These are phyloP conservation scores for Carollia perspicillata DNA, from an alignment of 2,113 vertebrate genomes.

Conservation along the genomic window DNA sequence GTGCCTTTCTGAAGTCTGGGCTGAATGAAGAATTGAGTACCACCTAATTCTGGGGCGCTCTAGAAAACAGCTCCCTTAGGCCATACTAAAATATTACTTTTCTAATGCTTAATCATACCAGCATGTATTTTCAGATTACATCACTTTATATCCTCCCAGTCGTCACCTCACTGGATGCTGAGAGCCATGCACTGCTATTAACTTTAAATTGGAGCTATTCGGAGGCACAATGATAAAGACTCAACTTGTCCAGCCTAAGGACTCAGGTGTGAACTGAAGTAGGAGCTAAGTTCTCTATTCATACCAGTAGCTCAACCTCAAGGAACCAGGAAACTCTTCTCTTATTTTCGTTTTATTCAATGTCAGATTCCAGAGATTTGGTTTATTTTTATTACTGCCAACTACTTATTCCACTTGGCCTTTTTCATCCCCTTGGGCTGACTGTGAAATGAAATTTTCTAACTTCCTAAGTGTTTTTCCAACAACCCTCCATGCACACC, in stretches of 20 bases:
- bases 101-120: not conserved
- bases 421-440: not conserved
- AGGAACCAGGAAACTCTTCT: not conserved
- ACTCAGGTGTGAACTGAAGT: not conserved
- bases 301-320: not conserved
- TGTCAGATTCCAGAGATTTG: not conserved
- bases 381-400: not conserved
- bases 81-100: not conserved
- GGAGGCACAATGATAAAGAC: not conserved
- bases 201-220: conserved; percentile 14
- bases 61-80: not conserved
- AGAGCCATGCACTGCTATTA: not conserved
- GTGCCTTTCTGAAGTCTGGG: not conserved
- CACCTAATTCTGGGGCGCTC: not conserved
- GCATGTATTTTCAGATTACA: conserved; percentile 7
- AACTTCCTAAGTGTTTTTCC: not conserved
- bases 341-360: not conserved
- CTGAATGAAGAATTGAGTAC: not conserved
- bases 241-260: not conserved
- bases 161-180: not conserved
- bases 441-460: not conserved
- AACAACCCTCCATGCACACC: not conserved
- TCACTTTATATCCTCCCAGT: not conserved
- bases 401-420: not conserved
- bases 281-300: not conserved